phyloP scores from a whole-genome alignment of 2,113 vertebrate genomes.

The Microcebus ravelobensis region DNA sequence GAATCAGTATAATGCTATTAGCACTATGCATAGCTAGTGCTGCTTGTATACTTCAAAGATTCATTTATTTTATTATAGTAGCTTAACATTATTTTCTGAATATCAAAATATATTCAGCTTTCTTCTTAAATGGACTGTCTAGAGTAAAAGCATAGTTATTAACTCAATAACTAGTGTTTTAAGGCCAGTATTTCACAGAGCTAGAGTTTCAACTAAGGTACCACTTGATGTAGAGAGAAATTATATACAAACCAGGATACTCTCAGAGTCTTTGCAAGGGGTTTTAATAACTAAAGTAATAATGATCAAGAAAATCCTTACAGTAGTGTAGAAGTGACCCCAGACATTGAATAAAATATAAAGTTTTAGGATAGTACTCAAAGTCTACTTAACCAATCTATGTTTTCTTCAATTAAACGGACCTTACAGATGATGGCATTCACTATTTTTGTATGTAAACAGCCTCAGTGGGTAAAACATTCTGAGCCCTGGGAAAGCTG shows the following conservation, averaged over 20 bases:
- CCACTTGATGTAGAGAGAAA: background rate
- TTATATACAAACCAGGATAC: background rate
- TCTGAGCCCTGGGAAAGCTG: background rate
- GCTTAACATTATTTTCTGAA: background rate
- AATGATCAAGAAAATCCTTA: background rate
- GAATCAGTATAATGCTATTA: background rate
- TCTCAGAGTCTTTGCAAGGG: background rate
- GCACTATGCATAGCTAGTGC: too few species aligned
- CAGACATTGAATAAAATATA: background rate
- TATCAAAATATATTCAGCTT: slow-evolving; percentile 39
- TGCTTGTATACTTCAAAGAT: background rate
- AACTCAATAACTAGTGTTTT: background rate
- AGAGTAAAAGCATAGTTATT: slow-evolving; percentile 16
- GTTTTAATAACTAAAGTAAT: background rate
- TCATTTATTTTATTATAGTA: background rate
- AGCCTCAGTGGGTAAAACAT: background rate
- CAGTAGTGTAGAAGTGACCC: background rate
- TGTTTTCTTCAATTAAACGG: background rate
- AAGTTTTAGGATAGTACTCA: background rate
- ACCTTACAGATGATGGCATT: background rate
- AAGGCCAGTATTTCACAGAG: slow-evolving; percentile 47
- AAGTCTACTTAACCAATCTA: background rate
- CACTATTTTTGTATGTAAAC: background rate
- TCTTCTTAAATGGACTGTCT: background rate
- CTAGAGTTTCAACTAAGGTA: background rate